Base-by-base conservation (phyloP, 1,140 invertebrate genomes). In the Stegodyphus mimosarum region DNA sequence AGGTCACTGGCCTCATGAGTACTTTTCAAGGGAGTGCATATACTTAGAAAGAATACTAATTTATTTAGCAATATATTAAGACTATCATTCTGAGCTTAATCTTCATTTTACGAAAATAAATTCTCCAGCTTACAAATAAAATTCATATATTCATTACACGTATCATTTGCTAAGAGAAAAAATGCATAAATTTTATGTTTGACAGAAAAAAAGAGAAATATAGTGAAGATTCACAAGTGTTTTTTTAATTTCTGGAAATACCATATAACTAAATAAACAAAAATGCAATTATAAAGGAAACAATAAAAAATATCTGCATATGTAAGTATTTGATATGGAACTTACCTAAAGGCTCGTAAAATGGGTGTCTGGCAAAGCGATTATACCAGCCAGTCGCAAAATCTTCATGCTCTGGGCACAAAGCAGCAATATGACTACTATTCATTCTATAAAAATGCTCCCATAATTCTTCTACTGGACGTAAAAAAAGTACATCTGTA, bases 341-440 rank as follows among this genome's bases (percentile, higher is more conserved):
- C 33, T 90, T 91, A 95, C 95, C 95, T 89, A 96, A 91, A 90
- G 94, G 94, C 87, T 95, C 95, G 93, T 96, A 98, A 90, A 95
- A 99, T 0, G 97, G 97, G 92, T 98, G 97, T 87, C 95, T 94
- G 0, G 97, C 97, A 92, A 98, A 98, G 87, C 97, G 91, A 88
- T 97, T 97, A 90, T 99, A 99, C 97, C 97, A 99, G 3, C 96
- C 97, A 64, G 96, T 94, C 89, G 95, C 95, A 13, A 94, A 93
- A 90, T 97, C 96, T 90, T 98, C 97, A 90, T 97, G 95, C 90
- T 99, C 97, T 5, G 95, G 94, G 48, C 95, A 93, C 85, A 98
- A 90, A 1, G 95, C 97, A 70, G 96, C 96, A 88, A 98, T 93
- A 89, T 99, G 97, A 64, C 93, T 94, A 6, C 92, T 92, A 91